Percentiles rank a stretch among this genome's conserved stretches.
Evolutionary conservation across 2,797 vertebrate species (phyloP).

Genomic region (Hippopotamyrus pictus): DNA sequence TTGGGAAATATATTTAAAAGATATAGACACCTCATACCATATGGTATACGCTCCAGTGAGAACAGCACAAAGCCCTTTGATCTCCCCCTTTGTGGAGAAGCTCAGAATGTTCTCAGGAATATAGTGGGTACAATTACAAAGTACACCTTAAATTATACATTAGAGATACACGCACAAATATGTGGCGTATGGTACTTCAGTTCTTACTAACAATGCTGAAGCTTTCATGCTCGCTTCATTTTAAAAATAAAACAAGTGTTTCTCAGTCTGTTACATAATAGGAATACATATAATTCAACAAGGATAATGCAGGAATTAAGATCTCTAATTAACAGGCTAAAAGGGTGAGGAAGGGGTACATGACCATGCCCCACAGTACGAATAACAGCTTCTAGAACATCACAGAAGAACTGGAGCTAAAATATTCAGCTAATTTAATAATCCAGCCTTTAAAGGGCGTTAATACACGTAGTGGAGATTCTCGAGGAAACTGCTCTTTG

Average conservation of each 20-base stretch:
- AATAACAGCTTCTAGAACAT: not conserved
- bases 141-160: not conserved
- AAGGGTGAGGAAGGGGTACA: not conserved
- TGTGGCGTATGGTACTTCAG: not conserved
- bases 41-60: not conserved
- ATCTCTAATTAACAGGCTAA: not conserved
- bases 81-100: not conserved
- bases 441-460: not conserved
- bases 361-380: not conserved
- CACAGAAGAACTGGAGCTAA: not conserved
- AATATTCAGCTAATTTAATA: not conserved
- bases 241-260: conserved; percentile 8
- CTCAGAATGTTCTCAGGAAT: not conserved
- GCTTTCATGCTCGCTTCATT: not conserved
- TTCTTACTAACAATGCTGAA: not conserved
- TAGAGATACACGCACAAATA: not conserved
- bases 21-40: not conserved
- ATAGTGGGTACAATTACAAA: not conserved
- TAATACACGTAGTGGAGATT: not conserved
- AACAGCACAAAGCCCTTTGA: not conserved
- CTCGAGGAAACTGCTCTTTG: not conserved
- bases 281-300: not conserved
- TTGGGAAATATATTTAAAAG: not conserved
- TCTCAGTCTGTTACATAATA: not conserved
- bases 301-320: not conserved